Evolutionary conservation across 2,797 vertebrate species (phyloP).

Genomic region (Gymnothorax reevesii): DNA sequence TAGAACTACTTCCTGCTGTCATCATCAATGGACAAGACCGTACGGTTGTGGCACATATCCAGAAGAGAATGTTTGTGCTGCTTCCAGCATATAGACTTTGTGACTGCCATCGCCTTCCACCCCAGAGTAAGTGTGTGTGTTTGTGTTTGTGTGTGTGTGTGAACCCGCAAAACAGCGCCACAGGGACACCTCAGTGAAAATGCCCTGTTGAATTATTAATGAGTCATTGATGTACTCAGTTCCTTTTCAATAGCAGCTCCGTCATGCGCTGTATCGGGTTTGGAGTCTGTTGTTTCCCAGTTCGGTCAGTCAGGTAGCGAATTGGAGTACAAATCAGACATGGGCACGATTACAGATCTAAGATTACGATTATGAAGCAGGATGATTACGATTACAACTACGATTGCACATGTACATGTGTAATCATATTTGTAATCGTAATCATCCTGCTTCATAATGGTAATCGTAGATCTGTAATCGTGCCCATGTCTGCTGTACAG

Average conservation of each 20-base stretch:
- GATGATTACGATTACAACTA: too few relatives aligned
- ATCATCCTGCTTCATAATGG: too few relatives aligned
- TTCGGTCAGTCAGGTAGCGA: not conserved
- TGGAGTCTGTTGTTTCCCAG: not conserved
- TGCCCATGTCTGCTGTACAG: too few relatives aligned
- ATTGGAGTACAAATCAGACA: not conserved
- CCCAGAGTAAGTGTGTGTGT: constrained; percentile 84
- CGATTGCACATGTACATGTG: too few relatives aligned
- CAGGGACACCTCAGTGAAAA: not conserved
- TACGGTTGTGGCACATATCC: constrained; percentile 97
- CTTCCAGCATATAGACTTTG: constrained; percentile 98
- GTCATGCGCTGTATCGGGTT: not conserved
- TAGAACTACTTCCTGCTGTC: constrained; percentile 99
- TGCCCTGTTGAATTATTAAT: not conserved
- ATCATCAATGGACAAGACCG: constrained; percentile 99
- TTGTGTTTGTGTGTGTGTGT: not conserved
- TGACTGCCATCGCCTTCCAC: constrained; percentile 98
- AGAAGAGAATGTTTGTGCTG: constrained; percentile 98
- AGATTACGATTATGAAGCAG: too few relatives aligned
- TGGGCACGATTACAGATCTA: too few relatives aligned
- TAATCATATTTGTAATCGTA: too few relatives aligned
- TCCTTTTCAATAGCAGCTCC: not conserved
- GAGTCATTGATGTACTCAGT: not conserved
- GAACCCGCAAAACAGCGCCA: not conserved
- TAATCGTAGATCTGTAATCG: too few relatives aligned